Evolutionary conservation across 1,140 invertebrate genomes (phyloP).

Genomic region (Penaeus chinensis): DNA sequence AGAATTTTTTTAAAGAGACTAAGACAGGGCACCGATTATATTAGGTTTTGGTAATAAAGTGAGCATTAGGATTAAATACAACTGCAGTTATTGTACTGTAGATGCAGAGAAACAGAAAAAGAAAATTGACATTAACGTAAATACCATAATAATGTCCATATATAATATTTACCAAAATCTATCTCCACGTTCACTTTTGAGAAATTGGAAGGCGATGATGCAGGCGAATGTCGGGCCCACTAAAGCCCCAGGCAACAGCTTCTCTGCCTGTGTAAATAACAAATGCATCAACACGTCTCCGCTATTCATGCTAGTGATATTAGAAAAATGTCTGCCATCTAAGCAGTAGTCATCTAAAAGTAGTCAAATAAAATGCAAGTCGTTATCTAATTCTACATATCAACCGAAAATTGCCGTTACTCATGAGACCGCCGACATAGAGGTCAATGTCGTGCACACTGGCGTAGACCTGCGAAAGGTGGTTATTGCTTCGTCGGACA

Average conservation of each 20-base stretch:
- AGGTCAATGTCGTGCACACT: conserved; percentile 93
- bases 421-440: conserved; percentile 84
- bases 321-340: too few relatives aligned
- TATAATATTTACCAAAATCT: conserved; percentile 38
- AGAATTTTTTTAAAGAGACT: too few relatives aligned
- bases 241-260: conserved; percentile 65
- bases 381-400: not conserved
- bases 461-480: conserved; percentile 77
- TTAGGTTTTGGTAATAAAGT: too few relatives aligned
- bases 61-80: too few relatives aligned
- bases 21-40: too few relatives aligned
- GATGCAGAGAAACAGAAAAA: too few relatives aligned
- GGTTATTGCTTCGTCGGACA: not conserved
- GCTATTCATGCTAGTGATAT: too few relatives aligned
- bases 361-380: not conserved
- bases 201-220: conserved; percentile 73
- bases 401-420: conserved; percentile 4
- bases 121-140: too few relatives aligned
- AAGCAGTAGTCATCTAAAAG: not conserved
- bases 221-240: conserved; percentile 74
- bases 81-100: too few relatives aligned
- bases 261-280: conserved; percentile 64
- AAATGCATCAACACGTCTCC: not conserved
- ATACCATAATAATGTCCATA: too few relatives aligned
- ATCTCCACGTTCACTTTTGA: conserved; percentile 63